Base-by-base conservation (phyloP, 1,140 invertebrate species). In the Temnothorax curvispinosus region DNA sequence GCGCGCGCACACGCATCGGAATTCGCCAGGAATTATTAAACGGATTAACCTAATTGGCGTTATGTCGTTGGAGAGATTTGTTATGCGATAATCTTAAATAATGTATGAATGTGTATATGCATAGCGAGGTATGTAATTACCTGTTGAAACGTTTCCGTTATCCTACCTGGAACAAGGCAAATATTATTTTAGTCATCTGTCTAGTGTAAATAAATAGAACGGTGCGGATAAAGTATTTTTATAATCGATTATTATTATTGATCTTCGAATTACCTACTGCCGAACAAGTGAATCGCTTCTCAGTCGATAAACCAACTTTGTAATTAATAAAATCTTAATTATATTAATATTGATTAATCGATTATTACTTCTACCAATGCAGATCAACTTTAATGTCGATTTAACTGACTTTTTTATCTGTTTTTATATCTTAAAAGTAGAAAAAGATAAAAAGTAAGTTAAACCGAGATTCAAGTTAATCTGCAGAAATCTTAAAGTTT, bases 11-110 rank as follows among this genome's bases (percentile, higher is more conserved):
- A 35, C 15, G 27, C 11, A 9, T 3, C 8, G n/a, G 35, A 52
- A 77, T 85, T 27, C 5, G 27, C 3, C 21, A 18, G 47, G n/a
- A 65, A 85, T 64, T 50, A 50, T 64, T 50, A 52, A 54, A 80
- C 27, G 38, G 27, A 27, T 27, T 27, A 27, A 27, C 27, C 27
- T 27, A 65, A 81, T 71, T 72, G 18, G 18, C 64, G 50, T 47
- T 50, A 60, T 56, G 21, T 44, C 8, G 21, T 21, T 27, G 18
- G n/a, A n/a, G 11, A 52, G n/a, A 52, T 67, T 78, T 47, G 9
- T 38, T 21, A 41, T 15, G 18, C 41, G 44, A 71, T 54, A 56
- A n/a, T 72, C 27, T n/a, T 52, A 35, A 38, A 38, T 44, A 35
- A 44, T 35, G 3, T 75, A 38, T 52, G 9, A 2, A 27, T 3